phyloP scores from a whole-genome alignment of 1,140 invertebrate species.

The Heliconius nattereri region DNA sequence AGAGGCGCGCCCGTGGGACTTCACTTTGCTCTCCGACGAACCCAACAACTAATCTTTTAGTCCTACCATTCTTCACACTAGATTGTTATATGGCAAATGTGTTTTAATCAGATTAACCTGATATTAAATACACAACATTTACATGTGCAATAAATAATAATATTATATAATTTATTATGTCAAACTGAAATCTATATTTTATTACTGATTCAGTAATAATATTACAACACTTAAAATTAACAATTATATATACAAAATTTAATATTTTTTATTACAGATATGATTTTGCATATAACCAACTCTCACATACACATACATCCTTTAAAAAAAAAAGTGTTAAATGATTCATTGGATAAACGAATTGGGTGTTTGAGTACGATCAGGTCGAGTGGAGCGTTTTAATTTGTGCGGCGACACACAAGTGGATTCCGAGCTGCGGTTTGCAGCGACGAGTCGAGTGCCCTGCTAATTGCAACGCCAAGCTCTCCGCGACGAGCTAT shows the following conservation, averaged over 20 bases:
- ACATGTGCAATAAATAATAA: no score
- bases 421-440: conserved; percentile 70
- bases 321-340: conserved; percentile 37
- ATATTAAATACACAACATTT: no score
- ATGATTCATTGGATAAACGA: conserved; percentile 69
- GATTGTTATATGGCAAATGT: conserved; percentile 24
- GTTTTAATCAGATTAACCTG: no score
- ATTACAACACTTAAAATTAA: no score
- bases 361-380: conserved; percentile 70
- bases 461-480: conserved; percentile 77
- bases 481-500: conserved; percentile 57
- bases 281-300: background rate
- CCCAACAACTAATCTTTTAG: conserved; percentile 71
- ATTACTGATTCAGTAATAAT: no score
- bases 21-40: conserved; percentile 53
- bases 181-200: no score
- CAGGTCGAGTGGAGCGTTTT: conserved; percentile 76
- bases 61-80: conserved; percentile 55
- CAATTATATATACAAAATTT: no score
- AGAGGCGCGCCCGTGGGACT: conserved; percentile 74
- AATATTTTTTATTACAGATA: background rate
- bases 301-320: background rate
- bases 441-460: conserved; percentile 71
- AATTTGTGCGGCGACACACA: conserved; percentile 79
- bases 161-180: no score